These are phyloP conservation scores for Ranitomeya variabilis DNA, from an alignment of 2,113 vertebrate genomes.

Conservation along the genomic window DNA sequence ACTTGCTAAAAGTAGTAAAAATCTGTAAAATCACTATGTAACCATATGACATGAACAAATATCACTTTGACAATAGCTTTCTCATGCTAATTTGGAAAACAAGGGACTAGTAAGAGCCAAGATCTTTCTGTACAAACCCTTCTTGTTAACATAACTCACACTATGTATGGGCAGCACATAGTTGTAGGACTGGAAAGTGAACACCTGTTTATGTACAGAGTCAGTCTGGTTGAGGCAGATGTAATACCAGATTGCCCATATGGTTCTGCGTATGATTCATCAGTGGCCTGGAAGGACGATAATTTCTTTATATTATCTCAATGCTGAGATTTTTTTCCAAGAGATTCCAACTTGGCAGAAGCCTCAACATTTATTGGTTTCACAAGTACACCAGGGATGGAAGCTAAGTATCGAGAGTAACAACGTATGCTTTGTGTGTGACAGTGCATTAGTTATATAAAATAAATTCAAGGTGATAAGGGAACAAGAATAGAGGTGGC, in stretches of 20 bases:
- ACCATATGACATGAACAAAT: not conserved
- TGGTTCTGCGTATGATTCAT: conserved; percentile 55
- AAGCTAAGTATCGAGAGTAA: conserved; percentile 19
- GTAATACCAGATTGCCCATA: conserved; percentile 57
- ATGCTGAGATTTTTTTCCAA: conserved; percentile 39
- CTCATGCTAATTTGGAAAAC: not conserved
- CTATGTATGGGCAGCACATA: conserved; percentile 42
- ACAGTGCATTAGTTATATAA: conserved; percentile 23
- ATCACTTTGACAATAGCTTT: not conserved
- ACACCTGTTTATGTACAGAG: conserved; percentile 55
- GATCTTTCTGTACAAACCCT: conserved; percentile 2
- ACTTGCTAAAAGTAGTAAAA: not conserved
- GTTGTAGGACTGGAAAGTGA: conserved; percentile 52
- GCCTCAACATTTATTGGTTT: conserved; percentile 28
- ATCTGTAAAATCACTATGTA: not conserved
- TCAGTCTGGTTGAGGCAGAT: conserved; percentile 54
- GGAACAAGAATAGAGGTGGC: not conserved
- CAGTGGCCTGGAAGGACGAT: conserved; percentile 53
- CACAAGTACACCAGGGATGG: conserved; percentile 30
- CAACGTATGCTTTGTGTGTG: conserved; percentile 34
- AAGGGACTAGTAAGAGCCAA: not conserved
- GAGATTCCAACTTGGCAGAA: conserved; percentile 54
- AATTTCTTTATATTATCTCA: conserved; percentile 55
- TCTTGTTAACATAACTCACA: conserved; percentile 36
- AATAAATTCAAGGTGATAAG: not conserved